Percentiles rank a stretch among this genome's conserved stretches.
Evolutionary conservation across 2,888 invertebrate genomes (phyloP).

Genomic region (Anarsia innoxiella): DNA sequence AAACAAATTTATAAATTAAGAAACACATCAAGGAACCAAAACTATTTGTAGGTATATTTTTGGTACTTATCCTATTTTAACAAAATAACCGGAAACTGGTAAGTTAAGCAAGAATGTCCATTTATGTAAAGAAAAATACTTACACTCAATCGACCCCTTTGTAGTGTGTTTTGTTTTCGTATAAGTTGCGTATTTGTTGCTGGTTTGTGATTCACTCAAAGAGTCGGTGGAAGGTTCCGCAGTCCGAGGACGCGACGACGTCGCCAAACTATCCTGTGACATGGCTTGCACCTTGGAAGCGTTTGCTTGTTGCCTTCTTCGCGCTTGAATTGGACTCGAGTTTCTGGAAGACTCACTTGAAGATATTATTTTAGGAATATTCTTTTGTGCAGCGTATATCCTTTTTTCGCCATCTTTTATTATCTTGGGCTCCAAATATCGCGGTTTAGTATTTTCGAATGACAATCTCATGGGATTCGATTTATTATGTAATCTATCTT

Average conservation of each 20-base stretch:
- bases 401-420: conserved; percentile 30
- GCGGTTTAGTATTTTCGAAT: conserved; percentile 66
- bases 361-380: conserved; percentile 66
- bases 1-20: no score
- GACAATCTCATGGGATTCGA: conserved; percentile 24
- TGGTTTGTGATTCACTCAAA: conserved; percentile 51
- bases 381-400: conserved; percentile 36
- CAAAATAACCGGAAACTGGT: no score
- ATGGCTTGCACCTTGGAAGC: conserved; percentile 22
- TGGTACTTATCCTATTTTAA: background rate
- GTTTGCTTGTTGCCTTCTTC: conserved; percentile 40
- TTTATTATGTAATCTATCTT: conserved; percentile 28
- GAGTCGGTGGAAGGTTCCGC: conserved; percentile 67
- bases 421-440: conserved; percentile 76
- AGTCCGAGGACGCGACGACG: conserved; percentile 55
- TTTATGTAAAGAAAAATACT: conserved; percentile 32
- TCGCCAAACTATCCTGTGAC: conserved; percentile 69
- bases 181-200: conserved; percentile 57
- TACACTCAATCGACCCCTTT: conserved; percentile 43
- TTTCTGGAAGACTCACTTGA: conserved; percentile 81
- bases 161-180: conserved; percentile 44
- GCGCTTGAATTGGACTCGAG: conserved; percentile 77
- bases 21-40: no score
- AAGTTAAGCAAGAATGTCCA: no score
- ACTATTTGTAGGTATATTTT: no score